These are phyloP conservation scores for Hofmannophila pseudospretella DNA, from an alignment of 2,888 invertebrate genomes.

Conservation along the genomic window DNA sequence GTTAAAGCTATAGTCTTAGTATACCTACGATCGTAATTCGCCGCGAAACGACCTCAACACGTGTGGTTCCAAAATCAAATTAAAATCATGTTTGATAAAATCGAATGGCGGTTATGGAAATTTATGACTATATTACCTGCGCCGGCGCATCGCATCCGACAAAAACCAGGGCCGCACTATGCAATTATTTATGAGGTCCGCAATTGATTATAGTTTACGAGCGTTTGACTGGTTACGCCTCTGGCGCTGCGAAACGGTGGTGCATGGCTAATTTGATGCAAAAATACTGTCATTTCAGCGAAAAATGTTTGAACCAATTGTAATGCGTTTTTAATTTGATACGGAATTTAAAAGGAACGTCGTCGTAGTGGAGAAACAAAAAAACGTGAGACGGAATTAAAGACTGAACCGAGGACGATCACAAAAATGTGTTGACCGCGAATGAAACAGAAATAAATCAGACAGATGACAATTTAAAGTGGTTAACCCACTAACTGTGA, in stretches of 20 bases:
- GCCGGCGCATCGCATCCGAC: conserved; percentile 66
- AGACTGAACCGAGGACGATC: conserved; percentile 38
- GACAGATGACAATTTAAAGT: conserved; percentile 79
- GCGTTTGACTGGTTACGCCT: conserved; percentile 62
- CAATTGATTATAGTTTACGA: conserved; percentile 74
- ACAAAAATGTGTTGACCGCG: conserved; percentile 72
- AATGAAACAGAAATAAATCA: conserved; percentile 77
- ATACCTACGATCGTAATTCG: conserved; percentile 68
- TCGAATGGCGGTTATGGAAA: conserved; percentile 78
- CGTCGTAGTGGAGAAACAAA: not conserved
- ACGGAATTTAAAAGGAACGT: not conserved
- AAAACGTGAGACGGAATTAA: conserved; percentile 23
- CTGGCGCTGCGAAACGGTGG: conserved; percentile 36
- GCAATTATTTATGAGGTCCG: conserved; percentile 74
- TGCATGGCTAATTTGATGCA: conserved; percentile 32
- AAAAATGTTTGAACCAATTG: conserved; percentile 1
- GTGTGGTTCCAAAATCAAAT: conserved; percentile 77
- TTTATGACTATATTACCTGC: conserved; percentile 79
- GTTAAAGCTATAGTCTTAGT: conserved; percentile 8
- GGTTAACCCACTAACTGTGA: conserved; percentile 79
- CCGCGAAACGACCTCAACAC: conserved; percentile 63
- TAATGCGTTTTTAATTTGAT: conserved; percentile 3
- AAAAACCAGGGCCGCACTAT: conserved; percentile 66
- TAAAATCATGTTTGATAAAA: conserved; percentile 78
- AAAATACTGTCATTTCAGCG: conserved; percentile 25